Evolutionary conservation across 2,113 vertebrate species (phyloP).

Genomic region (Eleginops maclovinus): DNA sequence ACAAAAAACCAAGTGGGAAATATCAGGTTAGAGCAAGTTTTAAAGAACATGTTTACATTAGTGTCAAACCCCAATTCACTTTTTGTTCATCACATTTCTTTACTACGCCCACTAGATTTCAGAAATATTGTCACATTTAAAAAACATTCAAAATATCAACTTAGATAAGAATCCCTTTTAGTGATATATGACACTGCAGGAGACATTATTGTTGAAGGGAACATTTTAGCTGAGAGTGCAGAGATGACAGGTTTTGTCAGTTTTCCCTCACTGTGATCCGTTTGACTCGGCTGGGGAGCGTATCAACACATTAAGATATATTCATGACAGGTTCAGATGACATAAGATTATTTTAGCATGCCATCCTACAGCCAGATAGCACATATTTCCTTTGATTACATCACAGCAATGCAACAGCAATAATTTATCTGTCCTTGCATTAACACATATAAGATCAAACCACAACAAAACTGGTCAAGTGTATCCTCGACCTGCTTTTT

Average conservation of each 20-base stretch:
- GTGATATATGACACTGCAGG: constrained; percentile 26
- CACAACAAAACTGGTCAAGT: not conserved
- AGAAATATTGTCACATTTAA: not conserved
- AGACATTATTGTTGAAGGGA: not conserved
- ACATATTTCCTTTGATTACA: constrained; percentile 26
- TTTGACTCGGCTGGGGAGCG: constrained; percentile 12
- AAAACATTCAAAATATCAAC: not conserved
- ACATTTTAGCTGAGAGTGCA: constrained; percentile 29
- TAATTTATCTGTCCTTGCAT: not conserved
- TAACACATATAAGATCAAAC: constrained; percentile 9
- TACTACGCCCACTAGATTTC: not conserved
- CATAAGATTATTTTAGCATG: constrained; percentile 16
- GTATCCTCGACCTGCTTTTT: no score
- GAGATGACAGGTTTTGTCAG: constrained; percentile 24
- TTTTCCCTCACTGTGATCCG: not conserved
- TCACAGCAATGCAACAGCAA: not conserved
- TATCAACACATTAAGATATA: constrained; percentile 23
- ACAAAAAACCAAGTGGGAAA: not conserved
- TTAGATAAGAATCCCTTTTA: constrained; percentile 43
- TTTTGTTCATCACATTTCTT: constrained; percentile 2
- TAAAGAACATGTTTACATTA: not conserved
- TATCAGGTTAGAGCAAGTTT: not conserved
- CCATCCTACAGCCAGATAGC: not conserved
- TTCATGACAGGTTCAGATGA: constrained; percentile 38
- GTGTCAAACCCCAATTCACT: not conserved